These are phyloP conservation scores for Echiichthys vipera DNA, from an alignment of 2,797 vertebrate species.

Conservation along the genomic window DNA sequence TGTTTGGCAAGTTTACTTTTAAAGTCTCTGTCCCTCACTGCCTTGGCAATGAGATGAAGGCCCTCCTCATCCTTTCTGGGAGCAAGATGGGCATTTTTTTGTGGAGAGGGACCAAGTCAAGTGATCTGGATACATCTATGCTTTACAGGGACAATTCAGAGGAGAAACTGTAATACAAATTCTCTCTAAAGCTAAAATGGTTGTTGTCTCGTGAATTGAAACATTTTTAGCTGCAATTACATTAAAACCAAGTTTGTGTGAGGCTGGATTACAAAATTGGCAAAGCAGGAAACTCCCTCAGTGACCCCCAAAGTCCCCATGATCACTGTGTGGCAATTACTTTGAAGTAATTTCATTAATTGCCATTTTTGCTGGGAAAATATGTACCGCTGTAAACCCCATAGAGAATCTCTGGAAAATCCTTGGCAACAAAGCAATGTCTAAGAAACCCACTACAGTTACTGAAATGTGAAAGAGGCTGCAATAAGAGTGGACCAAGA, in stretches of 20 bases:
- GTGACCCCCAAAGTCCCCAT: neutral
- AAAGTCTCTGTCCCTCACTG: constrained; percentile 47
- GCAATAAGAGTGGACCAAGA: too few relatives aligned
- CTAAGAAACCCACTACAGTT: too few relatives aligned
- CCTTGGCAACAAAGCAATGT: too few relatives aligned
- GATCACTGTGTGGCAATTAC: constrained; percentile 15
- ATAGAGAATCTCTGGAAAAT: too few relatives aligned
- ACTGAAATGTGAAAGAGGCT: too few relatives aligned
- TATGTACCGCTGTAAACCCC: too few relatives aligned
- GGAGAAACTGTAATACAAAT: neutral
- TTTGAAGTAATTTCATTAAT: constrained; percentile 23
- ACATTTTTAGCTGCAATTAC: constrained; percentile 3
- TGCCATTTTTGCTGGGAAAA: neutral
- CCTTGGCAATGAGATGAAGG: constrained; percentile 18
- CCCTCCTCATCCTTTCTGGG: constrained; percentile 12
- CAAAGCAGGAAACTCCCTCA: constrained; percentile 1
- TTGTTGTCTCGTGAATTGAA: constrained; percentile 15
- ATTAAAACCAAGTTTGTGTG: neutral
- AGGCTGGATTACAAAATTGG: constrained; percentile 15
- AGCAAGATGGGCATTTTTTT: constrained; percentile 5
- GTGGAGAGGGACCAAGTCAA: too few relatives aligned
- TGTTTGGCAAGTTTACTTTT: constrained; percentile 75
- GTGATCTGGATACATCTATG: neutral
- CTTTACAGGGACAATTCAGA: neutral
- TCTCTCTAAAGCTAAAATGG: too few relatives aligned